Percentiles rank a stretch among this genome's conserved stretches.
Conservation (phyloP, 2,888 invertebrate genomes). For the Furcula furcula region DNA sequence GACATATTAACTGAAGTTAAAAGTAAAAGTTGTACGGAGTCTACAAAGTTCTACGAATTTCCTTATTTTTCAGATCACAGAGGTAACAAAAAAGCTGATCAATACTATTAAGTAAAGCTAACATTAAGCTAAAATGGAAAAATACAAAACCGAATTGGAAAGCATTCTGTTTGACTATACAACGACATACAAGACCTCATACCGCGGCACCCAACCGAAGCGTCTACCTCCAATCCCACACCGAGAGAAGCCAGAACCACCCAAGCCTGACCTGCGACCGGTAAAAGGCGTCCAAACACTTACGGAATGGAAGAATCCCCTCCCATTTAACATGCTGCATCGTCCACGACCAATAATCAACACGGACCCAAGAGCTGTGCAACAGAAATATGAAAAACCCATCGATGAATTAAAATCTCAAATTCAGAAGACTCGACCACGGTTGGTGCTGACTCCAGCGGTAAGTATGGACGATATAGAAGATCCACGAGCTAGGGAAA, state of each 20-base stretch:
- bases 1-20: no score
- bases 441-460: conserved; percentile 54
- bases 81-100: no score
- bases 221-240: conserved; percentile 26
- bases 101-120: no score
- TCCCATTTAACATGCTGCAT: conserved; percentile 45
- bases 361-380: conserved; percentile 40
- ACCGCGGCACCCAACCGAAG: conserved; percentile 23
- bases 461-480: conserved; percentile 52
- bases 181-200: conserved; percentile 43
- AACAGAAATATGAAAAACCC: conserved; percentile 36
- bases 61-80: no score
- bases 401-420: conserved; percentile 31
- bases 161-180: conserved; percentile 45
- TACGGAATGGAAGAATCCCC: conserved; percentile 30
- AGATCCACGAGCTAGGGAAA: conserved; percentile 26
- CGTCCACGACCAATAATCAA: conserved; percentile 34
- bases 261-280: conserved; percentile 14
- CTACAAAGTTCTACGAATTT: no score
- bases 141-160: no score
- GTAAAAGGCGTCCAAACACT: conserved; percentile 49
- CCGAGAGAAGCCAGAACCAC: conserved; percentile 23
- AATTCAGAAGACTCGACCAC: conserved; percentile 44
- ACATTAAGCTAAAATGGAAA: no score
- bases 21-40: no score